Evolutionary conservation across 2,888 invertebrate genomes (phyloP), one percentile per base, ranked within the genome.

Genomic region (Clistopyga incitator): DNA sequence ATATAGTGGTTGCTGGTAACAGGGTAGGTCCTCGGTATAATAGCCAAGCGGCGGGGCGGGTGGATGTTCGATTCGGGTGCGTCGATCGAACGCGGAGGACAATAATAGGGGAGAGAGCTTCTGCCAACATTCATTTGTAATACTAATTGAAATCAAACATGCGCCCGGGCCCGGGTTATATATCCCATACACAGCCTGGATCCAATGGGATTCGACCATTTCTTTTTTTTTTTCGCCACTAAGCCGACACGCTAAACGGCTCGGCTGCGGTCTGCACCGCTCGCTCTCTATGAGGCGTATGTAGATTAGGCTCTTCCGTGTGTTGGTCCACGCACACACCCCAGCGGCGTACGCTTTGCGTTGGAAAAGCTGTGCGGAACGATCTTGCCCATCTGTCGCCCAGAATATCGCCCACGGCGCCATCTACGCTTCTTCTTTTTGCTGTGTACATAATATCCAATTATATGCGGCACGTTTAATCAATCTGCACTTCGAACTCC

Each of bases 101-200:
- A 82, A 84, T 80, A 82, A 78, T 68, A 61, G 47, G 59, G 80
- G 70, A 38, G 47, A 52, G 25, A 56, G 71, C 20, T 81, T 84
- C 70, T 64, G 77, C 61, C 65, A 83, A 79, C 86, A 80, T 84
- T 86, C 86, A 87, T 87, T 87, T 88, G 88, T 88, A 87, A 88
- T 87, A 88, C 88, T 89, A 89, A 89, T 88, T 88, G 88, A 89
- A 89, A 89, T 88, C 89, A 88, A 88, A 89, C 89, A 88, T 84
- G 67, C 52, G 80, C 47, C 38, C 54, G 74, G 54, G 54, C 77
- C 52, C 54, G 77, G 74, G 72, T n/a, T n/a, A n/a, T 79, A 76
- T 85, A 86, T 79, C 86, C 72, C 54, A 56, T 64, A 68, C 61
- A 50, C 6, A 50, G 64, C 74, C 52, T 64, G 70, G 74, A 65